Percentiles rank a stretch among this genome's conserved stretches.
Evolutionary conservation across 2,888 invertebrate genomes (phyloP).

Genomic region (Busseola fusca): DNA sequence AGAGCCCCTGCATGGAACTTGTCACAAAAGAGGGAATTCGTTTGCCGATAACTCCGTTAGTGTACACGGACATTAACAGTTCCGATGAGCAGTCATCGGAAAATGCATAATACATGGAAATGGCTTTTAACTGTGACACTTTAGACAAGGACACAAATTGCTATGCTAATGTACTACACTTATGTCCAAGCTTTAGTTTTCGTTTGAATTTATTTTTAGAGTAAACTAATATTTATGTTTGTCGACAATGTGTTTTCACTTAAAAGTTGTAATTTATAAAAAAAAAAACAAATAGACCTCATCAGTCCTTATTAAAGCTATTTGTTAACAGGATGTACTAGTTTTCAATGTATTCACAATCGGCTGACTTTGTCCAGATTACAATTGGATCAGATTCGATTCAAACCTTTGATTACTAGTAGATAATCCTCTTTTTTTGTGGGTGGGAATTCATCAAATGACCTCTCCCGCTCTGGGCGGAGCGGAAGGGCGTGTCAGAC

Average conservation of each 20-base stretch:
- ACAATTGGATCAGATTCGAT: slow-evolving; percentile 15
- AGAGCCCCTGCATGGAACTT: background rate
- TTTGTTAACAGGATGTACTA: background rate
- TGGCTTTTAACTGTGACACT: slow-evolving; percentile 30
- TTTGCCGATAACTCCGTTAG: slow-evolving; percentile 7
- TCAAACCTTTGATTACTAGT: background rate
- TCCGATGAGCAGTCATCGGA: slow-evolving; percentile 21
- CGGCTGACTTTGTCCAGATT: background rate
- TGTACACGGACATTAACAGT: slow-evolving; percentile 19
- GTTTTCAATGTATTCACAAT: background rate
- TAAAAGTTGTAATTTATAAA: background rate
- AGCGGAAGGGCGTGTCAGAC: no score
- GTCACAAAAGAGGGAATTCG: background rate
- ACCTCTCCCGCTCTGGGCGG: no score
- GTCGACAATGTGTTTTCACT: background rate
- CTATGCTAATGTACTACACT: slow-evolving; percentile 5
- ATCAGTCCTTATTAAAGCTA: background rate
- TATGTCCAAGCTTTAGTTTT: background rate
- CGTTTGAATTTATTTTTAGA: background rate
- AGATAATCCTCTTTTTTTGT: no score
- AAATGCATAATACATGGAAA: slow-evolving; percentile 43
- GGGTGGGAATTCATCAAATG: no score
- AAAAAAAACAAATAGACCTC: background rate
- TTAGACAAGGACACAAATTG: slow-evolving; percentile 15
- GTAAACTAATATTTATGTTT: background rate